A percentile compares a stretch with the other conserved stretches of the same genome.
phyloP scores from a whole-genome alignment of 1,140 invertebrate species.

The Scylla paramamosain region DNA sequence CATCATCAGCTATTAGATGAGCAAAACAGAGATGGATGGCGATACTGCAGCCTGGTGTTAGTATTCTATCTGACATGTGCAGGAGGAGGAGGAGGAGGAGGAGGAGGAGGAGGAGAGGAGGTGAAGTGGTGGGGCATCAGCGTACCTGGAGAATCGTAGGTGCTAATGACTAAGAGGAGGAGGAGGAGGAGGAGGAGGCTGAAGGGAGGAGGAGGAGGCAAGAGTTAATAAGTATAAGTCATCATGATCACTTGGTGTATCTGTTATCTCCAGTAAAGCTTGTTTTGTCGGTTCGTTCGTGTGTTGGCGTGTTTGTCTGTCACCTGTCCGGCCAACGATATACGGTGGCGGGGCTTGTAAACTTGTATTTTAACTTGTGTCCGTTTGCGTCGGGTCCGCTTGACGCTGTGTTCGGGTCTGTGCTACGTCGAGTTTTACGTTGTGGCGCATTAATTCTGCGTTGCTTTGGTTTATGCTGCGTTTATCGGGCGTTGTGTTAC shows the following conservation, averaged over 20 bases:
- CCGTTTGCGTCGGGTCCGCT: not conserved
- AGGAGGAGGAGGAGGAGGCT: not conserved
- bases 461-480: too few relatives aligned
- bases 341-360: too few relatives aligned
- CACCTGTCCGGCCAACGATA: too few relatives aligned
- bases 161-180: too few relatives aligned
- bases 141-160: too few relatives aligned
- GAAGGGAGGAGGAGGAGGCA: not conserved
- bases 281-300: not conserved
- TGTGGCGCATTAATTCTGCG: too few relatives aligned
- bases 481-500: too few relatives aligned
- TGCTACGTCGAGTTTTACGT: too few relatives aligned
- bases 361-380: not conserved
- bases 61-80: not conserved
- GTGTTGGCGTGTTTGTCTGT: conserved; percentile 16
- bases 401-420: not conserved
- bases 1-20: not conserved
- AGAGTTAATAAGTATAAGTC: not conserved
- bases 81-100: too few relatives aligned
- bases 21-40: not conserved
- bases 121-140: too few relatives aligned
- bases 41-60: not conserved
- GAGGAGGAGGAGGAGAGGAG: too few relatives aligned
- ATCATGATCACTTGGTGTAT: not conserved
- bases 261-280: not conserved